A percentile compares a stretch with the other conserved stretches of the same genome.
These are phyloP conservation scores for Nasua narica DNA, from an alignment of 2,797 vertebrate genomes.

Conservation along the genomic window DNA sequence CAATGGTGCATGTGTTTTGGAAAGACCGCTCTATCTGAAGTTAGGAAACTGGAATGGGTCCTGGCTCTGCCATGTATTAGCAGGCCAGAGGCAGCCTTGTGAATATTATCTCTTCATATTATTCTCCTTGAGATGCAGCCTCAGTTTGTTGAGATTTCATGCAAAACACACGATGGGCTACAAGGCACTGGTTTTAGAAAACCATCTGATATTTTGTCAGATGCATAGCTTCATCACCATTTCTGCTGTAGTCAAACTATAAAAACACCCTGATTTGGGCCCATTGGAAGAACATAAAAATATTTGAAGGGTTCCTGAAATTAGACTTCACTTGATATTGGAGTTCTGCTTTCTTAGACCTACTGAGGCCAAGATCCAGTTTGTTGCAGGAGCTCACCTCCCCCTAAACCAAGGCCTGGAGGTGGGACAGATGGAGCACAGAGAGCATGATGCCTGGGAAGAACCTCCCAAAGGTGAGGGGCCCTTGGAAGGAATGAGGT, in stretches of 20 bases:
- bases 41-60: neutral
- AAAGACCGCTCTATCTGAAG: neutral
- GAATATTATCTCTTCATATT: neutral
- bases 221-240: neutral
- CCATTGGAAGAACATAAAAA: neutral
- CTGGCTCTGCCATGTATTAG: neutral
- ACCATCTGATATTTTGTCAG: neutral
- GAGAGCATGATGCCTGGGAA: neutral
- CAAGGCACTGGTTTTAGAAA: neutral
- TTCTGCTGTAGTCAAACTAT: neutral
- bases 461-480: neutral
- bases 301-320: neutral
- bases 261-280: neutral
- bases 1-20: neutral
- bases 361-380: neutral
- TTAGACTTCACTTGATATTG: neutral
- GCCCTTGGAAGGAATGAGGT: neutral
- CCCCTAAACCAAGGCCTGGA: neutral
- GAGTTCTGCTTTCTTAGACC: neutral
- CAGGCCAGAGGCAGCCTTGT: accelerated
- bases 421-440: neutral
- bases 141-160: neutral
- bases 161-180: neutral
- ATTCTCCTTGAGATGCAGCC: neutral
- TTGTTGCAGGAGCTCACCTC: neutral